Percentiles rank a stretch among this genome's conserved stretches.
Conservation (phyloP, 37 sponge, comb jelly and placozoan genomes). For the Beroe forskalii region DNA sequence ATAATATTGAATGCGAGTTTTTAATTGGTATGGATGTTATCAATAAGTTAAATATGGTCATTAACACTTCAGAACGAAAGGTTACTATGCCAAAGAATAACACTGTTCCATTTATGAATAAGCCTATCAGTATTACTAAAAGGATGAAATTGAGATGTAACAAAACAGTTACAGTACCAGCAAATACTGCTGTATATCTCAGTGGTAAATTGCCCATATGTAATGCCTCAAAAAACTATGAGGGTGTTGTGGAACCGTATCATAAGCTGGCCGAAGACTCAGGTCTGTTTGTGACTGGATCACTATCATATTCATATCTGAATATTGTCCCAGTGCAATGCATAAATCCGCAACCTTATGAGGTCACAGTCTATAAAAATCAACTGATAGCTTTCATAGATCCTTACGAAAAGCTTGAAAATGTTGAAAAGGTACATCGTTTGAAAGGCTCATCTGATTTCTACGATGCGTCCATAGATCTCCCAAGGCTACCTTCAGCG, state of each 20-base stretch:
- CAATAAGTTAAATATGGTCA: background rate
- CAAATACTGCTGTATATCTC: background rate
- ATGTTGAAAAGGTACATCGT: background rate
- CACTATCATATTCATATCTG: background rate
- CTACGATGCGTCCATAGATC: background rate
- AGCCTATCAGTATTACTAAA: background rate
- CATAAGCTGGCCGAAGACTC: background rate
- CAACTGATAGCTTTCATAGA: slow-evolving; percentile 26
- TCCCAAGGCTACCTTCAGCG: slow-evolving; percentile 15
- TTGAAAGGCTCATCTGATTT: background rate
- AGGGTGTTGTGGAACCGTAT: slow-evolving; percentile 8
- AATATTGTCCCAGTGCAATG: slow-evolving; percentile 1
- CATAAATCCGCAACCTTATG: background rate
- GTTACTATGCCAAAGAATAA: background rate
- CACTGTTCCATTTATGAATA: background rate
- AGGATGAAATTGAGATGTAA: background rate
- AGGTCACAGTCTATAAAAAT: slow-evolving; percentile 25
- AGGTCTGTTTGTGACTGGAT: background rate
- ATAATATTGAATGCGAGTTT: background rate
- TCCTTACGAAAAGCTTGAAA: background rate
- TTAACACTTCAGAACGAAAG: background rate
- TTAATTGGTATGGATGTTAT: slow-evolving; percentile 34
- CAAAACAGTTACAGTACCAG: background rate
- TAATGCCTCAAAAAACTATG: background rate
- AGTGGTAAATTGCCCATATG: background rate